These are phyloP conservation scores for Antrozous pallidus DNA, from an alignment of 2,797 vertebrate genomes.

Conservation along the genomic window DNA sequence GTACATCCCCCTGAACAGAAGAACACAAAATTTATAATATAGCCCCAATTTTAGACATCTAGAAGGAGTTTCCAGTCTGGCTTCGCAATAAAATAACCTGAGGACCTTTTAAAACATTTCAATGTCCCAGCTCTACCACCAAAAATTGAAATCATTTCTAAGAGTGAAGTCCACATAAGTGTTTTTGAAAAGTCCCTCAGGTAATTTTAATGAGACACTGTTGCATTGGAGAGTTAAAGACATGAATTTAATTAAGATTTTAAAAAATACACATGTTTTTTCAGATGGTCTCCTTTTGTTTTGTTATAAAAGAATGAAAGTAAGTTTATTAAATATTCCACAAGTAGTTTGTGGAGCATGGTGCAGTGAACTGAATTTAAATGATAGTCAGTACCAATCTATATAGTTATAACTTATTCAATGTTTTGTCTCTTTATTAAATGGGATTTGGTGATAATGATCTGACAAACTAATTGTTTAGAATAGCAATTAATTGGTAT, in stretches of 20 bases:
- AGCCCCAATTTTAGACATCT: neutral
- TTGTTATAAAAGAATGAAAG: neutral
- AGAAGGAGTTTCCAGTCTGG: neutral
- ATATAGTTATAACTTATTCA: neutral
- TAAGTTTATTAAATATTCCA: neutral
- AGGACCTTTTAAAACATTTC: neutral
- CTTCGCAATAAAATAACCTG: neutral
- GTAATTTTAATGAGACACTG: neutral
- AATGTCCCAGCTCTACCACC: neutral
- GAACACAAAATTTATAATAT: neutral
- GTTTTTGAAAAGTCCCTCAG: neutral
- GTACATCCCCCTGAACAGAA: neutral
- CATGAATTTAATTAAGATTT: neutral
- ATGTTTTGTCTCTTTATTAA: neutral
- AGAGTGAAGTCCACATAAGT: neutral
- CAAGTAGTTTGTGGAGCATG: neutral
- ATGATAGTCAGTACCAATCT: neutral
- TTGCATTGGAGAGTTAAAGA: neutral
- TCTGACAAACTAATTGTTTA: constrained; percentile 3
- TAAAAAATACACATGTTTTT: neutral
- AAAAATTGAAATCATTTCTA: neutral
- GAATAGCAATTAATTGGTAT: neutral
- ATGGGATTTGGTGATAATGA: neutral
- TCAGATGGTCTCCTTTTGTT: neutral
- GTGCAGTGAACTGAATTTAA: neutral